Percentiles rank a stretch among this genome's conserved stretches.
phyloP scores from a whole-genome alignment of 2,797 vertebrate species.

The Champsocephalus esox region DNA sequence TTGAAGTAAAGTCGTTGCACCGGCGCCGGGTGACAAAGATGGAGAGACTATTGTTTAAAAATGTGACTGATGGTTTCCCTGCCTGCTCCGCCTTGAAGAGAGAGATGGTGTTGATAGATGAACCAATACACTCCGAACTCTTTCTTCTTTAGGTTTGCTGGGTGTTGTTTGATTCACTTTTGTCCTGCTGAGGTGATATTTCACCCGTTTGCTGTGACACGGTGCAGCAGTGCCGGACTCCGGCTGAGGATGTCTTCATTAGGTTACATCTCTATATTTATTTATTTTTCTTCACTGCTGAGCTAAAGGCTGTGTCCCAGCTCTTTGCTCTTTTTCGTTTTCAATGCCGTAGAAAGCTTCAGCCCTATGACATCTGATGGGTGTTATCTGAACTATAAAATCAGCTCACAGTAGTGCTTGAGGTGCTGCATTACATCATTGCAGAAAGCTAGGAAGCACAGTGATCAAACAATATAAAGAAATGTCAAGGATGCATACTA shows the following conservation, averaged over 20 bases:
- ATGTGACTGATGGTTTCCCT: conserved; percentile 85
- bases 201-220: conserved; percentile 66
- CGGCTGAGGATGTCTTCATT: conserved; percentile 70
- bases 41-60: conserved; percentile 83
- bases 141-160: conserved; percentile 72
- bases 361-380: conserved; percentile 42
- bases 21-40: conserved; percentile 76
- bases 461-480: conserved; percentile 45
- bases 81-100: conserved; percentile 73
- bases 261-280: conserved; percentile 50
- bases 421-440: conserved; percentile 39
- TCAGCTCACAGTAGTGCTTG: conserved; percentile 23
- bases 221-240: conserved; percentile 40
- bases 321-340: conserved; percentile 42
- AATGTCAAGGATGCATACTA: conserved; percentile 28
- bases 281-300: conserved; percentile 32
- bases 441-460: conserved; percentile 24
- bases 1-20: conserved; percentile 79
- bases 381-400: conserved; percentile 41
- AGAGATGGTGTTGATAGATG: conserved; percentile 83
- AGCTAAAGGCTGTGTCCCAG: conserved; percentile 37
- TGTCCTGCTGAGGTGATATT: conserved; percentile 73
- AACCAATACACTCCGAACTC: conserved; percentile 74
- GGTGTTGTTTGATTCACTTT: conserved; percentile 81
- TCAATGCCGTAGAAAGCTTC: conserved; percentile 24